Percentiles rank a stretch among this genome's conserved stretches.
These are phyloP conservation scores for Melieria omissa DNA, from an alignment of 2,888 invertebrate genomes.

Conservation along the genomic window DNA sequence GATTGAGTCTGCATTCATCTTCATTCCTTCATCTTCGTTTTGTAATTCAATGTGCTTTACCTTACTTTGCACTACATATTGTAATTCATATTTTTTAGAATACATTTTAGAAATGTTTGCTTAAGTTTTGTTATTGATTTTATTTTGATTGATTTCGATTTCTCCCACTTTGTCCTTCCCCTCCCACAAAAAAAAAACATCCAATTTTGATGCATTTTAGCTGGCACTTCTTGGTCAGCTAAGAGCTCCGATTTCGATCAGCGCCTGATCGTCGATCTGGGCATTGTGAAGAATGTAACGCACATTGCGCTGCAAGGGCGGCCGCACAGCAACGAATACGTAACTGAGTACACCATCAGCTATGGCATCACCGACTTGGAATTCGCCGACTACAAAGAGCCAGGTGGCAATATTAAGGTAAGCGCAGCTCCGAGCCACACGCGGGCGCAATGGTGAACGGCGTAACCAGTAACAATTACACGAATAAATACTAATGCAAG, in stretches of 20 bases:
- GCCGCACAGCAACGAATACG: conserved; percentile 88
- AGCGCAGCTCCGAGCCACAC: conserved; percentile 50
- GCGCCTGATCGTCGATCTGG: conserved; percentile 90
- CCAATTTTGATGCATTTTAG: conserved; percentile 67
- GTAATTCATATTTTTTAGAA: background rate
- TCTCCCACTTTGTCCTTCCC: conserved; percentile 27
- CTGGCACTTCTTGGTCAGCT: conserved; percentile 93
- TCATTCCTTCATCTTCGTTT: too few species aligned
- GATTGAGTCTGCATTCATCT: too few species aligned
- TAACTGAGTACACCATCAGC: conserved; percentile 92
- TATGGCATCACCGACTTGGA: conserved; percentile 92
- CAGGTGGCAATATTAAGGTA: conserved; percentile 91
- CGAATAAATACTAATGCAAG: too few species aligned
- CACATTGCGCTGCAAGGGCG: conserved; percentile 91
- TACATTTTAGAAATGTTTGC: background rate
- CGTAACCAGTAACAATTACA: too few species aligned
- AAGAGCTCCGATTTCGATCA: conserved; percentile 92
- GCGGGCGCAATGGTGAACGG: too few species aligned
- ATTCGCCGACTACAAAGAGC: conserved; percentile 89
- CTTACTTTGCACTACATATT: too few species aligned
- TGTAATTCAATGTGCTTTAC: too few species aligned
- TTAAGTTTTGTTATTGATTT: conserved; percentile 41
- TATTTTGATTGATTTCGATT: conserved; percentile 35
- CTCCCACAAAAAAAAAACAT: background rate
- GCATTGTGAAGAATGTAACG: conserved; percentile 87